Base-by-base conservation (phyloP, 2,113 vertebrate species). In the Synchiropus splendidus region DNA sequence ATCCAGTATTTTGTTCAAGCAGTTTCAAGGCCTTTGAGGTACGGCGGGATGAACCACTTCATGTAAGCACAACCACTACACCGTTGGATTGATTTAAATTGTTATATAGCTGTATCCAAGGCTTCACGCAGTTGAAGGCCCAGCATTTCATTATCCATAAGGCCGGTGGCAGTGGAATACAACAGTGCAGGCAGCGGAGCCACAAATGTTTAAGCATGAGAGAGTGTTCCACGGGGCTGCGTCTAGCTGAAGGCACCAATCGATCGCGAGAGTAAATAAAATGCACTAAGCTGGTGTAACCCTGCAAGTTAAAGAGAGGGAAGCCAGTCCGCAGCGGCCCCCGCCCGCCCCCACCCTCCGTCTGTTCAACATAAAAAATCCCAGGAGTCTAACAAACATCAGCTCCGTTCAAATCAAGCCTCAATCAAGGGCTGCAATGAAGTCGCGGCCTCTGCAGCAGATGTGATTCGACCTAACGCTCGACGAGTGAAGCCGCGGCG, bases 241-340 rank as follows among this genome's bases (percentile, higher is more conserved):
- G 62, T 58, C 57, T 64, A 64, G 80, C 76, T 79, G 64, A 76
- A 77, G 76, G 80, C 72, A 75, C 62, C 72, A 46, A 83, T 84
- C 79, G 40, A 83, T 78, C 72, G 51, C 32, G 67, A 54, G 69
- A 82, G 81, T 75, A 82, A 81, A 85, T 80, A 79, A 83, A 77
- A 79, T 61, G 67, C 75, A 74, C 70, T 82, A 79, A 83, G 83
- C 74, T 76, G 69, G 73, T 74, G 72, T 82, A 77, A 72, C 69
- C 70, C 70, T 79, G 65, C 48, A 59, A 72, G 74, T 82, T 81
- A 75, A 74, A 80, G 75, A 73, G 70, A 56, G 72, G 52, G 74
- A 80, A 77, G 70, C 60, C 58, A 67, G 67, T 70, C 64, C 58
- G 70, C n/a, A n/a, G n/a, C 58, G 42, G 50, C 54, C 62, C 50